These are phyloP conservation scores for Bucorvus abyssinicus DNA, from an alignment of 2,797 vertebrate species.

Conservation along the genomic window DNA sequence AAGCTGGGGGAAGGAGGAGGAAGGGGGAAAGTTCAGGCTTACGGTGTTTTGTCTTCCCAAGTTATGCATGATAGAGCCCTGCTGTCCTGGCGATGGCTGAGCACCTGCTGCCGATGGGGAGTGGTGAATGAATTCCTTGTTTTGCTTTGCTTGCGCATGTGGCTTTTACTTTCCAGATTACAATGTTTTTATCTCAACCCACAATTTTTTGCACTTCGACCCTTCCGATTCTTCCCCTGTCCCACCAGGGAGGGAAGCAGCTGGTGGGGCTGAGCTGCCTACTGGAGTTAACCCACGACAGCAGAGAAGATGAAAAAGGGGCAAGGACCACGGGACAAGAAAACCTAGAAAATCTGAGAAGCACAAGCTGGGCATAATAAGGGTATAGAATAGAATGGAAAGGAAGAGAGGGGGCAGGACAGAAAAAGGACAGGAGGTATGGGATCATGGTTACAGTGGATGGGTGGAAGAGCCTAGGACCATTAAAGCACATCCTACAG, in stretches of 20 bases:
- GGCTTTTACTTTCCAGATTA: background rate
- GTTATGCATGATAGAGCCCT: background rate
- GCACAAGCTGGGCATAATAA: background rate
- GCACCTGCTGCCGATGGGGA: background rate
- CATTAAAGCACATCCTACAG: background rate
- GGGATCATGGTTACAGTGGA: background rate
- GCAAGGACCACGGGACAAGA: background rate
- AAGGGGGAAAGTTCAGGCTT: rapidly evolving
- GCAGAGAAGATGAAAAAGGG: background rate
- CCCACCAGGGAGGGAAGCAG: background rate
- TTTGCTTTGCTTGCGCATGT: background rate
- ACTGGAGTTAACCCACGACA: background rate
- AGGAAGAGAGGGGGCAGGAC: background rate
- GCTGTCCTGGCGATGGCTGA: background rate
- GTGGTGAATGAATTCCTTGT: background rate
- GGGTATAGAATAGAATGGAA: background rate
- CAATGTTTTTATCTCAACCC: background rate
- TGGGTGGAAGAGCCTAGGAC: background rate
- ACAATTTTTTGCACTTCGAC: background rate
- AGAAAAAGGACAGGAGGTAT: background rate
- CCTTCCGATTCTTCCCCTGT: background rate
- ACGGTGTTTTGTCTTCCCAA: background rate
- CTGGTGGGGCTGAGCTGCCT: background rate
- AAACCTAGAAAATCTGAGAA: background rate
- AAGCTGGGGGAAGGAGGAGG: background rate